These are phyloP conservation scores for Ciconia nigra DNA, from an alignment of 2,797 vertebrate species.

Conservation along the genomic window DNA sequence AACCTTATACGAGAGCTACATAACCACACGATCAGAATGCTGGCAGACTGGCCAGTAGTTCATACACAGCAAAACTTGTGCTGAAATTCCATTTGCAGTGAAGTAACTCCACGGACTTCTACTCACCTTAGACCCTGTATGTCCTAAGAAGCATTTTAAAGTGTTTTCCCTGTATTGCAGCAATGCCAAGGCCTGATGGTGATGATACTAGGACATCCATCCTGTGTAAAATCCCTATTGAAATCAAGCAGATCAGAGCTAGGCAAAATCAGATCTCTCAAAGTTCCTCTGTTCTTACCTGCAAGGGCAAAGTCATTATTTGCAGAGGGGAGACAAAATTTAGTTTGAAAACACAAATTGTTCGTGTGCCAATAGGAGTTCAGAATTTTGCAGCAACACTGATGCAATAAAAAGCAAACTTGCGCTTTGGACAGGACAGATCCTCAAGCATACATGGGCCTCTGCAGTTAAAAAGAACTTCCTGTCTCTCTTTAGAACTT, in stretches of 20 bases:
- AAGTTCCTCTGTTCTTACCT: background rate
- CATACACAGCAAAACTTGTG: background rate
- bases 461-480: background rate
- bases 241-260: background rate
- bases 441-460: background rate
- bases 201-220: background rate
- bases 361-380: background rate
- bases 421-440: background rate
- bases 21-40: background rate
- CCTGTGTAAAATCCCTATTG: background rate
- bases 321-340: background rate
- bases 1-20: rapidly evolving
- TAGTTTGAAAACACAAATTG: background rate
- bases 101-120: background rate
- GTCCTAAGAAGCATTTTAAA: background rate
- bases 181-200: background rate
- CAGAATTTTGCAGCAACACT: background rate
- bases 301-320: background rate
- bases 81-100: background rate
- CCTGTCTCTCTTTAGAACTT: background rate
- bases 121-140: background rate
- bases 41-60: background rate
- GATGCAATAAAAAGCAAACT: background rate
- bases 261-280: background rate
- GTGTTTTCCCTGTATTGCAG: background rate